Conservation (phyloP, 2,888 invertebrate genomes). For the Phyllotreta cruciferae region DNA sequence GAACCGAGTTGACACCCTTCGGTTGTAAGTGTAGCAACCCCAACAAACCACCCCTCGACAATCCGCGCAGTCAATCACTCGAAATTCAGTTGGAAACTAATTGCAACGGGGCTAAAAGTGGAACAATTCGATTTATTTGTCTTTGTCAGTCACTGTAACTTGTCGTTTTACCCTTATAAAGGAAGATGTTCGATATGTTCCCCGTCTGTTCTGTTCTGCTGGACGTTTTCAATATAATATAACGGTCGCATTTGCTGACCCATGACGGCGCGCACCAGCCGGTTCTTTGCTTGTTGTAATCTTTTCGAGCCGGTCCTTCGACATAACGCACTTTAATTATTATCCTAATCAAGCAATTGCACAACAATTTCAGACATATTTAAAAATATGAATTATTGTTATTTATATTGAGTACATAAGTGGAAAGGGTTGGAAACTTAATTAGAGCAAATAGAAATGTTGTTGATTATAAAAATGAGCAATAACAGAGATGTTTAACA, state of each 20-base stretch:
- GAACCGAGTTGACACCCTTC: too few species aligned
- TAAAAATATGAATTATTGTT: too few species aligned
- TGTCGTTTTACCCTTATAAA: constrained; percentile 9
- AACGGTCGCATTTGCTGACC: constrained; percentile 32
- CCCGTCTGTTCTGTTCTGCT: constrained; percentile 23
- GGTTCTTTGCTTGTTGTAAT: constrained; percentile 14
- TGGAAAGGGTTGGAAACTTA: too few species aligned
- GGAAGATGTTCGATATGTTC: constrained; percentile 2
- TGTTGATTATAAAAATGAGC: too few species aligned
- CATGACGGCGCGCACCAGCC: constrained; percentile 27
- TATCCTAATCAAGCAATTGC: constrained; percentile 9
- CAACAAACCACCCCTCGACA: too few species aligned
- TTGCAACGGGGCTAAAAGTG: too few species aligned
- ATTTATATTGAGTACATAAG: too few species aligned
- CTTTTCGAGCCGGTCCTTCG: constrained; percentile 6
- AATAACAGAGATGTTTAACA: too few species aligned
- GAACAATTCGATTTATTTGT: constrained; percentile 6
- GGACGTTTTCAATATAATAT: background rate
- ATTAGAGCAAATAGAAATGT: too few species aligned
- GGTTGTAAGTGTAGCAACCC: too few species aligned
- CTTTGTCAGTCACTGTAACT: background rate
- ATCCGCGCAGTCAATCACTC: too few species aligned
- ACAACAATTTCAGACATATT: background rate
- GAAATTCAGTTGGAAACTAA: too few species aligned
- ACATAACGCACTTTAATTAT: constrained; percentile 33